These are phyloP conservation scores for Felis catus DNA, from an alignment of 2,113 vertebrate species.

Conservation along the genomic window F.catus_Fca126_mat1.0 CM031416.1:43758001-43758500, in stretches of 20 bases:
- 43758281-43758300: neutral
- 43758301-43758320: neutral
- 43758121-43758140: neutral
- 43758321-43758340: neutral
- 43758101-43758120: neutral
- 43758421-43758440: no score
- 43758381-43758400: neutral
- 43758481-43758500: no score
- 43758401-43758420: neutral
- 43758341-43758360: neutral
- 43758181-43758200: neutral
- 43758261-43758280: neutral
- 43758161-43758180: neutral
- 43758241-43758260: neutral
- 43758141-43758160: neutral
- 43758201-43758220: neutral
- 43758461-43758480: no score
- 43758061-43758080: neutral
- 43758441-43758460: no score
- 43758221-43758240: neutral
- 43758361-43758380: neutral
- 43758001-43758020: neutral
- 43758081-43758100: neutral
- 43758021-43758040: neutral
- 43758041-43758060: neutral